phyloP scores from a whole-genome alignment of 2,888 invertebrate species.

The Aphodius sticticus region DNA sequence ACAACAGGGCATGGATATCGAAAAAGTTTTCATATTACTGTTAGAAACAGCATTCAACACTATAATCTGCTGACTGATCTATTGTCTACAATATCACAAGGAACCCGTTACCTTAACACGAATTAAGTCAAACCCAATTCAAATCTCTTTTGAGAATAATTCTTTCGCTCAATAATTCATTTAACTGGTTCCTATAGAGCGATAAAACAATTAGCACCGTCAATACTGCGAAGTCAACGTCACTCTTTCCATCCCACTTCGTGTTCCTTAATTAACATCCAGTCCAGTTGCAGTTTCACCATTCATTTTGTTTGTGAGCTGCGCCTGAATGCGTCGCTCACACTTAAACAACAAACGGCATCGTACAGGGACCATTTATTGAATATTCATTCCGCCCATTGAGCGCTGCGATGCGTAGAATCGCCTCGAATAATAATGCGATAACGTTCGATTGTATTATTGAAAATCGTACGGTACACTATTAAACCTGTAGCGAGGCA shows the following conservation, averaged over 20 bases:
- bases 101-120: too few species aligned
- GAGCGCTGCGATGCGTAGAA: background rate
- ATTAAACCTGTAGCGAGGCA: background rate
- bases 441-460: background rate
- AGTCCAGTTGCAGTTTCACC: background rate
- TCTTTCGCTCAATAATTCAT: background rate
- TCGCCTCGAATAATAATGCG: background rate
- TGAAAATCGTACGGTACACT: background rate
- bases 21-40: too few species aligned
- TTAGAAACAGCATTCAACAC: too few species aligned
- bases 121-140: too few species aligned
- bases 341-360: background rate
- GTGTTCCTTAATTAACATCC: background rate
- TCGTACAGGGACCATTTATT: background rate
- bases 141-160: too few species aligned
- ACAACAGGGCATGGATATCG: too few species aligned
- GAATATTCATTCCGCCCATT: background rate
- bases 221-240: background rate
- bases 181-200: background rate
- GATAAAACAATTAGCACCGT: background rate
- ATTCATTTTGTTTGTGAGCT: background rate
- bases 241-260: background rate
- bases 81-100: too few species aligned
- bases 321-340: background rate
- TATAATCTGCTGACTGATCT: too few species aligned